phyloP scores from a whole-genome alignment of 1,140 invertebrate genomes.

The Pinna nobilis region DNA sequence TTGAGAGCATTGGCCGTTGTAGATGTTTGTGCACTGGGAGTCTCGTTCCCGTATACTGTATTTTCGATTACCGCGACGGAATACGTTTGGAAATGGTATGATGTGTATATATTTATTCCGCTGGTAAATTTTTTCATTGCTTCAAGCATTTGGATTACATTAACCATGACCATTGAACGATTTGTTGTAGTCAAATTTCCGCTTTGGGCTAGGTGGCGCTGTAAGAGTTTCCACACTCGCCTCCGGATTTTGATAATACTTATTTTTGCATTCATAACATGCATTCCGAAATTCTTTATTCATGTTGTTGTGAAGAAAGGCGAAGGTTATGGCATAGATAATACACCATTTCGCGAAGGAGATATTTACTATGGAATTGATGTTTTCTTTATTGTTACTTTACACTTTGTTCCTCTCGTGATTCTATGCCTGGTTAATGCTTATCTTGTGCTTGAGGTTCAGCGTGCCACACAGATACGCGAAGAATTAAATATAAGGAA shows the following conservation, averaged over 20 bases:
- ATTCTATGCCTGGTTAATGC: slow-evolving; percentile 39
- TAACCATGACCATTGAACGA: slow-evolving; percentile 52
- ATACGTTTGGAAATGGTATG: slow-evolving; percentile 30
- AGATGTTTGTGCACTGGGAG: slow-evolving; percentile 43
- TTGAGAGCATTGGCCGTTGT: slow-evolving; percentile 46
- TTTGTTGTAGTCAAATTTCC: slow-evolving; percentile 46
- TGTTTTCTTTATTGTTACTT: slow-evolving; percentile 29
- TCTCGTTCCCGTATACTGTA: slow-evolving; percentile 34
- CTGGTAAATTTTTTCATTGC: slow-evolving; percentile 44
- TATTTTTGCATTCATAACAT: slow-evolving; percentile 15
- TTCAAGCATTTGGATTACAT: slow-evolving; percentile 49
- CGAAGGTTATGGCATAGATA: background rate
- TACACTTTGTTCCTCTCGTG: slow-evolving; percentile 38
- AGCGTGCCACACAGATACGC: slow-evolving; percentile 12
- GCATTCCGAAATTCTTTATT: slow-evolving; percentile 40
- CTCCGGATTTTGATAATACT: slow-evolving; percentile 19
- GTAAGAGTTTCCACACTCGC: slow-evolving; percentile 15
- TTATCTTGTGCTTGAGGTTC: slow-evolving; percentile 31
- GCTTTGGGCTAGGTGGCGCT: slow-evolving; percentile 36
- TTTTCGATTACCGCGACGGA: background rate
- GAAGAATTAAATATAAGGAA: slow-evolving; percentile 1
- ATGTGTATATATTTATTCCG: slow-evolving; percentile 45
- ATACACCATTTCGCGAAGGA: background rate
- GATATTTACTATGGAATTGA: background rate
- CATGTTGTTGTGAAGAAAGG: background rate